Conservation (phyloP, 2,113 vertebrate species). For the Piprites chloris region DNA sequence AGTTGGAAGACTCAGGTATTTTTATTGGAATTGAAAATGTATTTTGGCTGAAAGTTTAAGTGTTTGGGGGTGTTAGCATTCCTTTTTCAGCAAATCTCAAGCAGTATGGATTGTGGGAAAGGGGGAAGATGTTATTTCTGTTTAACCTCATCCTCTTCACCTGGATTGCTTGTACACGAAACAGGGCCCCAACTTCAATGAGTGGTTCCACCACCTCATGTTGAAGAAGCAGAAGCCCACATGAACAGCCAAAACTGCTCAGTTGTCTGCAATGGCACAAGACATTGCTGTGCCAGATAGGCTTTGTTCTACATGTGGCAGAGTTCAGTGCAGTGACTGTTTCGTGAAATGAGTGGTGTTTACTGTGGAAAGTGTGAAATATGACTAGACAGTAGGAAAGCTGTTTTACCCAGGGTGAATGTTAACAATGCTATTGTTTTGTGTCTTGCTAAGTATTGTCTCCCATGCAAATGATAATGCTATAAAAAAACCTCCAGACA, state of each 20-base stretch:
- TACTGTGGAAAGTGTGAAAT: neutral
- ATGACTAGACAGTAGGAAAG: neutral
- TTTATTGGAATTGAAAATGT: neutral
- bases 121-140: neutral
- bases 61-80: neutral
- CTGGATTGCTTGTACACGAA: neutral
- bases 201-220: neutral
- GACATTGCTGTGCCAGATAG: neutral
- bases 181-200: neutral
- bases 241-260: neutral
- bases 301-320: neutral
- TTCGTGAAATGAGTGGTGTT: neutral
- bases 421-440: neutral
- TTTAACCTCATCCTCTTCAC: neutral
- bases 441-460: neutral
- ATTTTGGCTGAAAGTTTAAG: neutral
- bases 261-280: neutral
- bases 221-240: neutral
- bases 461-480: neutral
- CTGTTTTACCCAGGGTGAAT: neutral
- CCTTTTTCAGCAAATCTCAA: neutral
- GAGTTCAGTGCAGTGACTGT: neutral
- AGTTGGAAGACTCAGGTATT: neutral
- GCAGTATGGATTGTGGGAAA: neutral
- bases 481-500: neutral